Percentiles rank a stretch among this genome's conserved stretches.
Conservation (phyloP, 2,888 invertebrate genomes). For the Apamea sordens region DNA sequence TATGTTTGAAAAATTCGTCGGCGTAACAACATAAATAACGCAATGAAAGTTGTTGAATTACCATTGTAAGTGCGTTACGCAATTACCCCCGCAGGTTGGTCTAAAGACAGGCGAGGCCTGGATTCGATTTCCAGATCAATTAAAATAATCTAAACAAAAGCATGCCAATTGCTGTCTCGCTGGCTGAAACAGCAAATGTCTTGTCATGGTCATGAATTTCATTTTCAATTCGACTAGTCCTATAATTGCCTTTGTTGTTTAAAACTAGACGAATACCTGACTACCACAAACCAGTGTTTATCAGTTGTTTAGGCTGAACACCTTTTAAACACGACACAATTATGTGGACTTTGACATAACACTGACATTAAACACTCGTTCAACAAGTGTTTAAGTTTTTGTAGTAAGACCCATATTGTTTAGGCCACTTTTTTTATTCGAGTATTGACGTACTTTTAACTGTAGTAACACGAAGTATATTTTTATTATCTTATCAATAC, state of each 20-base stretch:
- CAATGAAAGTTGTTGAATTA: neutral
- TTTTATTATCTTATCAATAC: no score
- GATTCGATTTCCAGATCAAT: slow-evolving; percentile 4
- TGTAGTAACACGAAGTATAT: neutral
- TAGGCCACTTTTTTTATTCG: neutral
- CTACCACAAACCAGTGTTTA: no score
- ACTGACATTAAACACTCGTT: no score
- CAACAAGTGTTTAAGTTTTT: no score
- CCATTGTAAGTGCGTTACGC: neutral
- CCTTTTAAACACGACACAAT: no score
- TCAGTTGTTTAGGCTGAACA: no score
- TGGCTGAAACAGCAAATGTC: neutral
- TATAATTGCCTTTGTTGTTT: no score
- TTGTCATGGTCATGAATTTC: neutral
- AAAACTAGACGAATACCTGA: no score
- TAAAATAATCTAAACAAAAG: neutral
- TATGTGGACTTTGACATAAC: no score
- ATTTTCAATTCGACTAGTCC: neutral
- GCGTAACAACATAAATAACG: neutral
- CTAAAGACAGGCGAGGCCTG: neutral
- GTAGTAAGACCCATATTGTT: no score
- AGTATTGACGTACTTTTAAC: neutral
- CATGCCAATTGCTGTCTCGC: neutral
- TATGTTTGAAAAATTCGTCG: neutral
- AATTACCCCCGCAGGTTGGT: neutral